These are phyloP conservation scores for Calliopum simillimum DNA, from an alignment of 2,888 invertebrate species.

Conservation along the genomic window DNA sequence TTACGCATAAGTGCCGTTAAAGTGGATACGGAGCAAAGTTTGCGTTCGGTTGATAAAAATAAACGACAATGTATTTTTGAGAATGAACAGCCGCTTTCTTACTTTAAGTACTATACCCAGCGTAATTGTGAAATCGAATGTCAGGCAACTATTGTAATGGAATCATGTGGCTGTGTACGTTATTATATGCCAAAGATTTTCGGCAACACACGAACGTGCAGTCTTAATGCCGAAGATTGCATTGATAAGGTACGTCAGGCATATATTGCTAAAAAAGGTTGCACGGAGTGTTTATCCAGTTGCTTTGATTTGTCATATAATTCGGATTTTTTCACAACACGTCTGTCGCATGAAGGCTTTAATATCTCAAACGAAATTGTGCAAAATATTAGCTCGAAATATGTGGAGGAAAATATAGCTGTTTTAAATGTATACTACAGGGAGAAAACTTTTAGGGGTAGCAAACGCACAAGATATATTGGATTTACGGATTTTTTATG, in stretches of 20 bases:
- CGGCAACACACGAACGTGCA: slow-evolving; percentile 75
- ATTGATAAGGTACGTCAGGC: slow-evolving; percentile 54
- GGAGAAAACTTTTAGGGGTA: slow-evolving; percentile 75
- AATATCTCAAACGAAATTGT: slow-evolving; percentile 39
- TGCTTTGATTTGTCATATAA: slow-evolving; percentile 78
- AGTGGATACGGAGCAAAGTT: slow-evolving; percentile 42
- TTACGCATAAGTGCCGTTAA: slow-evolving; percentile 46
- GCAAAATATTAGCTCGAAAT: slow-evolving; percentile 44
- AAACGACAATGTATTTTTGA: slow-evolving; percentile 76
- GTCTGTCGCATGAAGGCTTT: slow-evolving; percentile 60
- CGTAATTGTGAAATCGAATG: slow-evolving; percentile 82
- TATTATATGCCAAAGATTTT: slow-evolving; percentile 70
- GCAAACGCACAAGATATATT: slow-evolving; percentile 79
- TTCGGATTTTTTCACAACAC: slow-evolving; percentile 71
- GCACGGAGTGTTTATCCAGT: slow-evolving; percentile 73
- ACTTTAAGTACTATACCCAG: slow-evolving; percentile 76
- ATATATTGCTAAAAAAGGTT: not conserved
- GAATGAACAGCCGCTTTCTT: slow-evolving; percentile 74
- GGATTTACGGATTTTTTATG: slow-evolving; percentile 83
- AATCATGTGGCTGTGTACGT: slow-evolving; percentile 50
- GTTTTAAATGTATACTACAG: slow-evolving; percentile 78
- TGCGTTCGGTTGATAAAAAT: slow-evolving; percentile 42
- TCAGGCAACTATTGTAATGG: slow-evolving; percentile 74
- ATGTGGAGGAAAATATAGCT: slow-evolving; percentile 72
- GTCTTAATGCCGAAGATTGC: slow-evolving; percentile 69